Base-by-base conservation (phyloP, 2,888 invertebrate genomes). In the Hemaris fuciformis region DNA sequence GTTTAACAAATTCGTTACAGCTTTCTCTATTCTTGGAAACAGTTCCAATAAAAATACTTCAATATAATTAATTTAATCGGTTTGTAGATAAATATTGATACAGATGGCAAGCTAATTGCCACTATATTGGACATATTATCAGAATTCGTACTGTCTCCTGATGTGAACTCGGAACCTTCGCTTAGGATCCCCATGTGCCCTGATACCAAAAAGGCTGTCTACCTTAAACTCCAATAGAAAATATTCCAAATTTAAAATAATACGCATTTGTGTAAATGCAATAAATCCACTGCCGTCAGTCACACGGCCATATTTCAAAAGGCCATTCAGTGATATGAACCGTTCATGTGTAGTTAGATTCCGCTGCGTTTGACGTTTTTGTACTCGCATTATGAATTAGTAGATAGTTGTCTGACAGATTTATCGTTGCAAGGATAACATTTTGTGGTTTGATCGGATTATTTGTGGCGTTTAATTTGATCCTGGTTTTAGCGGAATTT, bases 351-450 rank as follows among this genome's bases (percentile, higher is more conserved):
- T 53, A 53, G 53, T 53, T 31, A 31, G 53, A 53, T 18, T 15
- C 10, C 18, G 53, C 53, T 53, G 53, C 18, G 53, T 53, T 18
- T 53, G 53, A 31, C 53, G 53, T 53, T 53, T 53, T 53, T 53
- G 46, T 23, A 46, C 23, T 27, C 31, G 27, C 18, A 53, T 53
- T 53, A 53, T 53, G 53, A 53, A 53, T 53, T 53, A 53, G 53
- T 31, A 18, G 27, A 48, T 25, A 31, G 31, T 27, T 25, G n/a
- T 18, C 15, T n/a, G n/a, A n/a, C 13, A 10, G 27, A 53, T 53
- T 31, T 53, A 53, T 53, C 18, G 8, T 8, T 45, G 5, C 27
- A 27, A 15, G 2, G 15, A 1, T 48, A 48, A 27, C 7, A 15
- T 15, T 18, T 1, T 6, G 15, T 15, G 4, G 2, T 15, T n/a